A percentile compares a stretch with the other conserved stretches of the same genome.
Evolutionary conservation across 23 tunicate genomes (phyloP).

Genomic region (Clavelina lepadiformis): DNA sequence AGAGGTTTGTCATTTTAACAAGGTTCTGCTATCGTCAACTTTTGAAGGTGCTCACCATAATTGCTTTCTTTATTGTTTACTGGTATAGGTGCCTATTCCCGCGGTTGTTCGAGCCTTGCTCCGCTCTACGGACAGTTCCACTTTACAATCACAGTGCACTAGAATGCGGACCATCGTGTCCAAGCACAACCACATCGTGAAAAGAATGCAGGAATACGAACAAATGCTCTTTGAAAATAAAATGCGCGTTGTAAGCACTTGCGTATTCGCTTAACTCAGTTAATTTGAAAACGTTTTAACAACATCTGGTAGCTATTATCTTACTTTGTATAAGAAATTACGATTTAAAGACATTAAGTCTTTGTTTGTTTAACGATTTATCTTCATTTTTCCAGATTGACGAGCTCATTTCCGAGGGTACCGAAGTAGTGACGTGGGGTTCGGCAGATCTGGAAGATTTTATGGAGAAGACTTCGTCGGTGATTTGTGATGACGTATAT

Average conservation of each 20-base stretch:
- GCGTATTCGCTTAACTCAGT: too few relatives aligned
- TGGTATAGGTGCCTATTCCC: slow-evolving; percentile 66
- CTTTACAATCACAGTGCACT: slow-evolving; percentile 57
- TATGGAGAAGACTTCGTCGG: slow-evolving; percentile 65
- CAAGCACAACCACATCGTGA: slow-evolving; percentile 83
- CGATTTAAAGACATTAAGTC: background rate
- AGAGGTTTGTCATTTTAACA: background rate
- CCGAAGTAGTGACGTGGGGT: slow-evolving; percentile 73
- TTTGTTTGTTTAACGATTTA: background rate
- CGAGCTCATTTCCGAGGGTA: slow-evolving; percentile 58
- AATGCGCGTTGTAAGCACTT: slow-evolving; percentile 43
- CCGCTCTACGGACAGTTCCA: slow-evolving; percentile 60
- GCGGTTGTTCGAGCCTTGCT: slow-evolving; percentile 64
- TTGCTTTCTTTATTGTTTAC: background rate
- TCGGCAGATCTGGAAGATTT: slow-evolving; percentile 79
- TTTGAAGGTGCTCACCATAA: background rate
- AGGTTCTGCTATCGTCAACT: background rate
- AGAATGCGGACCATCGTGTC: slow-evolving; percentile 63
- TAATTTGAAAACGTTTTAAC: too few relatives aligned
- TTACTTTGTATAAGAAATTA: background rate
- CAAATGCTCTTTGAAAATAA: slow-evolving; percentile 67
- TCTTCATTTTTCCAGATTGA: slow-evolving; percentile 38
- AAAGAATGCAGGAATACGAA: slow-evolving; percentile 77
- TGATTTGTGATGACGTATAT: slow-evolving; percentile 84
- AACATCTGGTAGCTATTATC: too few relatives aligned